Base-by-base conservation (phyloP, 2,888 invertebrate genomes). In the Psylliodes chrysocephalus region DNA sequence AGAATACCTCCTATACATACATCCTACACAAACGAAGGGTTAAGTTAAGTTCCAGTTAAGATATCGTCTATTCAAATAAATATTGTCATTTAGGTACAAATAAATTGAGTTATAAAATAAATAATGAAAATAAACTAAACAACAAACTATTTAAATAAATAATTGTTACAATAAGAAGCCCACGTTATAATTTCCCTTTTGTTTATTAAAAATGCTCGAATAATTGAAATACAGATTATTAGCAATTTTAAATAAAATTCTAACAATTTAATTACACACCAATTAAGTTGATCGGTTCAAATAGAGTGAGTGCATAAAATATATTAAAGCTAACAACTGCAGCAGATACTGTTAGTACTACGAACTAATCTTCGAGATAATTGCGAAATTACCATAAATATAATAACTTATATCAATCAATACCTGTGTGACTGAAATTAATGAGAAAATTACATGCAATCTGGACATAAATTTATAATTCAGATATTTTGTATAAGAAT, bases 391-490 rank as follows among this genome's bases (percentile, higher is more conserved):
- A 57, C 47, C 57, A 57, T 57, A 57, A 47, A 35, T 57, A 47
- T 57, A 57, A 57, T 57, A 57, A 57, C 47, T 57, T 47, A 35
- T 47, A 57, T 57, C 56, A 38, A 57, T 57, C 47, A 57, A 38
- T 57, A 47, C 4, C 18, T 18, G 56, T 35, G 47, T 38, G 47
- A 57, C 56, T 57, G 56, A 57, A 44, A 57, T 57, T 57, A 47
- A 66, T 66, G 49, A 25, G 56, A 63, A 52, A 60, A 63, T 66
- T 63, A 52, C 56, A 60, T 35, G 56, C 40, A 56, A 55, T 66
- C 63, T 51, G 40, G 44, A 53, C 47, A 46, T 56, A 60, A 66
- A 57, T 63, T 54, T 49, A 66, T 63, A 66, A 66, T 60, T 62
- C 54, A 49, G 42, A 46, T 57, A 51, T 66, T 66, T 52, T 30